Conservation (phyloP, 2,797 vertebrate genomes). For the Lophotriccus pileatus region DNA sequence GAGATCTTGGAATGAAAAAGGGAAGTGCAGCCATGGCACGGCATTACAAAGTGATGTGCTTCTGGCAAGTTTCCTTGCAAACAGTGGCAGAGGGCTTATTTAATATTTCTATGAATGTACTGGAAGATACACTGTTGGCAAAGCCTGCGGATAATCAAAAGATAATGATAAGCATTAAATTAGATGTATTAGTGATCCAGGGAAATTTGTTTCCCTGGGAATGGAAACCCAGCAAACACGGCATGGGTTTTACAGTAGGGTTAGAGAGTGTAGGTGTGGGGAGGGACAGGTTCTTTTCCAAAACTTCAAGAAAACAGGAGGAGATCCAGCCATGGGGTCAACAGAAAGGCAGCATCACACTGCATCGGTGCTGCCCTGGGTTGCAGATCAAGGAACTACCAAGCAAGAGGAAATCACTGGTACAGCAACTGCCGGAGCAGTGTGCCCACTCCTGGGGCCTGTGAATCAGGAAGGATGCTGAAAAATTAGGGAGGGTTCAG, state of each 20-base stretch:
- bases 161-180: neutral
- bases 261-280: fast-evolving
- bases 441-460: neutral
- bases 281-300: neutral
- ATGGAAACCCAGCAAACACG: neutral
- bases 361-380: neutral
- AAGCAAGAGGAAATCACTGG: neutral
- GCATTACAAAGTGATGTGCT: neutral
- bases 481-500: neutral
- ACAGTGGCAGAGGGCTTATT: neutral
- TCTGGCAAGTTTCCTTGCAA: neutral
- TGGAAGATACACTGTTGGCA: neutral
- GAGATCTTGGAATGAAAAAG: neutral
- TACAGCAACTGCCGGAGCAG: fast-evolving
- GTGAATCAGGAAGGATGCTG: neutral
- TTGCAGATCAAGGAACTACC: neutral
- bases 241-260: neutral
- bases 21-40: neutral
- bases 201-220: neutral
- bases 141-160: neutral
- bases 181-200: neutral
- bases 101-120: neutral
- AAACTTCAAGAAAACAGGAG: neutral
- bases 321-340: neutral
- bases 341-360: neutral